Evolutionary conservation across 2,888 invertebrate genomes (phyloP), one percentile per base, ranked within the genome.

Genomic region (Lacanobia wlatinum): DNA sequence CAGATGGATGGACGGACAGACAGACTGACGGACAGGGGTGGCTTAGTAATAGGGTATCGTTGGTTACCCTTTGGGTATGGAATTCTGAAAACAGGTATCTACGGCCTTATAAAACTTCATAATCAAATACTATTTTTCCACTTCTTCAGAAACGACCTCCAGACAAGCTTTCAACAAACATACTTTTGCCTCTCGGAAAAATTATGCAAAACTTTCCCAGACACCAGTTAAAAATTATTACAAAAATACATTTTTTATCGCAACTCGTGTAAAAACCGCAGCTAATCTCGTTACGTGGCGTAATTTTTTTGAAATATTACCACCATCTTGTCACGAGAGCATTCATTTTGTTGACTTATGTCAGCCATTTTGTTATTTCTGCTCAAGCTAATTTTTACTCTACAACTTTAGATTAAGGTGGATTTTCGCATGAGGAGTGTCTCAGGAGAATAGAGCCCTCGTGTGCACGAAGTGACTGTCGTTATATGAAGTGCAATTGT

Each of bases 221-320:
- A 55, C 63, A 70, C 40, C 53, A 38, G 46, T 64, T 48, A 69
- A 70, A 70, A 59, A 65, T 60, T 53, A 84, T 79, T 70, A 77
- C 82, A 40, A 63, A 86, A 76, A 79, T 40, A 64, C 79, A 76
- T 81, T 83, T 86, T 88, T 88, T 87, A 86, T 85, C 84, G 78
- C 76, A 69, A 73, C 83, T 70, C 76, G 63, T 64, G 72, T 61
- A 81, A 88, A 89, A 90, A 88, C 82, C 83, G 78, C 78, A 80
- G 87, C 89, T 92, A 90, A 92, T 92, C 91, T 89, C 85, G 89
- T 90, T 90, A 90, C 85, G 88, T 86, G 84, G 80, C 84, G 88
- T 89, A 90, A 90, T 91, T 91, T 88, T 85, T 88, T 84, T 91
- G 90, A 92, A 92, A 91, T 89, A 92, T 91, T 81, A 73, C 87